Percentiles rank a stretch among this genome's conserved stretches.
Evolutionary conservation across 2,797 vertebrate species (phyloP).

Genomic region (Triplophysa yarkandensis): DNA sequence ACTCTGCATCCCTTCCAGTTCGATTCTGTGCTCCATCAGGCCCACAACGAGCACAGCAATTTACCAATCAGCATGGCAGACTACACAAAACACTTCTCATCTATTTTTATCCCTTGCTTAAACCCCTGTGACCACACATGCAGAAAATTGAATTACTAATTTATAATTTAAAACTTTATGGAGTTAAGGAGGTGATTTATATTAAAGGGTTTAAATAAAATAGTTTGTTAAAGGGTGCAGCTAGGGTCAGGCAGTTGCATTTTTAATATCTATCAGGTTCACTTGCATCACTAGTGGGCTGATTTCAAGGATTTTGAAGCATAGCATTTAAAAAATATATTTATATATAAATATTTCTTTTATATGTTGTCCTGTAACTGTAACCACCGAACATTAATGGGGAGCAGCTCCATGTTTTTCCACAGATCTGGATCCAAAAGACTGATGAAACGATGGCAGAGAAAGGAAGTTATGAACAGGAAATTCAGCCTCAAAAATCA

Average conservation of each 20-base stretch:
- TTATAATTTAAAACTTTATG: neutral
- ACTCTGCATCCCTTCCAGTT: neutral
- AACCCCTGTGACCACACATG: neutral
- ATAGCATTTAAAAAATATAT: neutral
- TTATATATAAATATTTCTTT: neutral
- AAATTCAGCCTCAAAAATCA: slow-evolving; percentile 22
- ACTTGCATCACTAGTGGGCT: neutral
- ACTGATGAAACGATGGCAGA: slow-evolving; percentile 8
- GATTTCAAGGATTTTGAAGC: too few species aligned
- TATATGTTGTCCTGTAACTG: neutral
- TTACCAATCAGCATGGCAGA: slow-evolving; percentile 23
- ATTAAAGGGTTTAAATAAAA: slow-evolving; percentile 17
- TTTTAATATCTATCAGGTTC: neutral
- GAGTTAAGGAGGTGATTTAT: neutral
- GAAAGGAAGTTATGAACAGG: slow-evolving; percentile 7
- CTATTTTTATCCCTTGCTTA: slow-evolving; percentile 16
- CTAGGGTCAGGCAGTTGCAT: neutral
- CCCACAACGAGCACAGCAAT: slow-evolving; percentile 17
- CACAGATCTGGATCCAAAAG: slow-evolving; percentile 17
- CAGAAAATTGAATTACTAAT: slow-evolving; percentile 10
- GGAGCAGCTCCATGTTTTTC: neutral
- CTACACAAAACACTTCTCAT: slow-evolving; percentile 23
- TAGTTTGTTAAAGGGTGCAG: neutral
- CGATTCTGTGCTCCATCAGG: slow-evolving; percentile 15
- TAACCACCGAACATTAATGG: neutral